A percentile compares a stretch with the other conserved stretches of the same genome.
Conservation (phyloP, 2,888 invertebrate genomes). For the Sinopyrophorus schimmeli region DNA sequence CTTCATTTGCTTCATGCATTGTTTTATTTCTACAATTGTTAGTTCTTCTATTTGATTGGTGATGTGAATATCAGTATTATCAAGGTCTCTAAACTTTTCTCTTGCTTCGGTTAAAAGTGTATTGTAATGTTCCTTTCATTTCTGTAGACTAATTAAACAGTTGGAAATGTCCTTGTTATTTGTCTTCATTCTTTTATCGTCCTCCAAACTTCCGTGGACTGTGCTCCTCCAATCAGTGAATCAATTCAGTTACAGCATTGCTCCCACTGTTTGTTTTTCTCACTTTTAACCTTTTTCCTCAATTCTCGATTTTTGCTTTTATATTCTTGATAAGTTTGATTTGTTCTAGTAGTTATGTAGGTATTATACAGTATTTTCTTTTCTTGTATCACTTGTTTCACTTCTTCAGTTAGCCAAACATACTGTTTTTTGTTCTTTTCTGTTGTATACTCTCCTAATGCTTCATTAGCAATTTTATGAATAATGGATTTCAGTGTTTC, state of each 20-base stretch:
- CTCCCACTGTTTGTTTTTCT: not conserved
- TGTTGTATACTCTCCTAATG: not conserved
- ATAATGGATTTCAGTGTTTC: no score
- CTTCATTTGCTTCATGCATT: not conserved
- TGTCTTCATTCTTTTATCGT: slow-evolving; percentile 2
- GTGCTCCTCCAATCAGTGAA: not conserved
- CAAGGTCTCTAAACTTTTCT: no score
- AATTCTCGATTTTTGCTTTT: slow-evolving; percentile 2
- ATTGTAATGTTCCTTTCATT: not conserved
- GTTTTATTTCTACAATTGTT: not conserved
- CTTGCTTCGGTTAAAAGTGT: slow-evolving; percentile 1
- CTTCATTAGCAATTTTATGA: not conserved
- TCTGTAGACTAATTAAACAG: no score
- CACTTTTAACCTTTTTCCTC: not conserved
- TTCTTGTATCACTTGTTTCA: not conserved
- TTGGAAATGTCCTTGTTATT: no score
- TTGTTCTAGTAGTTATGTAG: slow-evolving; percentile 1
- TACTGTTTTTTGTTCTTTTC: not conserved
- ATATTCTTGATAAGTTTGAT: not conserved
- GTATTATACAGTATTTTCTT: not conserved
- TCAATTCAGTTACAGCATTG: not conserved
- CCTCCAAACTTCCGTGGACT: slow-evolving; percentile 1
- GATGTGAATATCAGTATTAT: no score
- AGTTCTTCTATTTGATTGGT: not conserved
- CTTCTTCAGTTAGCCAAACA: not conserved